A percentile compares a stretch with the other conserved stretches of the same genome.
Conservation (phyloP, 2,888 invertebrate genomes). For the Notodonta ziczac region DNA sequence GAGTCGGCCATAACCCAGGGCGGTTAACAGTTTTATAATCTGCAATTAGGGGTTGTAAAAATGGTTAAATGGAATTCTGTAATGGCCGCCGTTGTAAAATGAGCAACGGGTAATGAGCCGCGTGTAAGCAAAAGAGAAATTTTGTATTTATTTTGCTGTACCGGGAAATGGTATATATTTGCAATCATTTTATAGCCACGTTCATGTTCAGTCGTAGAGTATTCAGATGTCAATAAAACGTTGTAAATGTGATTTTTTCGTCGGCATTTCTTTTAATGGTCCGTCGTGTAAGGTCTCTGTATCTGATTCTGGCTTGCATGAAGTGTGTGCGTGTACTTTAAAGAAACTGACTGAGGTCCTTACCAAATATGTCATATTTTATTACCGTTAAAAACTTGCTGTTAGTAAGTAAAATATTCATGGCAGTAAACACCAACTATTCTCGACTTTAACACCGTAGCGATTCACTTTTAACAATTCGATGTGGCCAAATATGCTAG, state of each 20-base stretch:
- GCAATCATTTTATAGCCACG: conserved; percentile 59
- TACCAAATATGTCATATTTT: too few relatives aligned
- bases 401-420: too few relatives aligned
- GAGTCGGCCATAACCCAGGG: conserved; percentile 48
- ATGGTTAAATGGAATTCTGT: conserved; percentile 73
- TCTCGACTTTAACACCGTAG: too few relatives aligned
- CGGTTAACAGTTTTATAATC: conserved; percentile 75
- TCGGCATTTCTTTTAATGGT: neutral
- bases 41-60: conserved; percentile 83
- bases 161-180: conserved; percentile 62
- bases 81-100: conserved; percentile 70
- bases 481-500: too few relatives aligned
- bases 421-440: too few relatives aligned
- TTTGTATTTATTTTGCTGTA: conserved; percentile 63
- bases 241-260: neutral
- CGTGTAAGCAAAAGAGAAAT: conserved; percentile 60
- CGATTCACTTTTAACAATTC: too few relatives aligned
- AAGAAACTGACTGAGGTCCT: too few relatives aligned
- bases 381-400: too few relatives aligned
- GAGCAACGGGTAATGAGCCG: conserved; percentile 55
- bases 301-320: neutral
- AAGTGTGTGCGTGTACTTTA: neutral
- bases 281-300: neutral
- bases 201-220: conserved; percentile 12
- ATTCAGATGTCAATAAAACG: conserved; percentile 27